These are phyloP conservation scores for Cryptotis parvus DNA, from an alignment of 2,113 vertebrate genomes.

Conservation along the genomic window DNA sequence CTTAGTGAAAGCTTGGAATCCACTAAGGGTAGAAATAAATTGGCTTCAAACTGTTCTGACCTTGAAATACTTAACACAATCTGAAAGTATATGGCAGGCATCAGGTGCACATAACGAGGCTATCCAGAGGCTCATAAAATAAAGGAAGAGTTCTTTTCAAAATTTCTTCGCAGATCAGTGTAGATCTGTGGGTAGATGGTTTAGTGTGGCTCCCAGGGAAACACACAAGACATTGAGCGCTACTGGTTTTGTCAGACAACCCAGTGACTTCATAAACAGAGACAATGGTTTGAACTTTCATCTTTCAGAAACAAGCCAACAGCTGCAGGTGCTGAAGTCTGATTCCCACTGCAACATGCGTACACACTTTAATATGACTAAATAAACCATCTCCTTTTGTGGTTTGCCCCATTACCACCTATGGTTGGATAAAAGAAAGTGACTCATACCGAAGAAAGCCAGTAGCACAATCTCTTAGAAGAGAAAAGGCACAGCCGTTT, in stretches of 20 bases:
- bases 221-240: neutral
- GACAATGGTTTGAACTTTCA: slow-evolving; percentile 11
- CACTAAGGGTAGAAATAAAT: slow-evolving; percentile 81
- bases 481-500: neutral
- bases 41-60: slow-evolving; percentile 81
- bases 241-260: neutral
- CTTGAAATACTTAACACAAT: slow-evolving; percentile 81
- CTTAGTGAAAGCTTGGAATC: slow-evolving; percentile 82
- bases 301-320: slow-evolving; percentile 47
- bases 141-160: slow-evolving; percentile 57
- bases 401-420: neutral
- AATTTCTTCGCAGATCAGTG: slow-evolving; percentile 45
- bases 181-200: slow-evolving; percentile 18
- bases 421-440: neutral
- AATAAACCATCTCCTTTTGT: slow-evolving; percentile 4
- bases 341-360: neutral
- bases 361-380: neutral
- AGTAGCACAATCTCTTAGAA: neutral
- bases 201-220: neutral
- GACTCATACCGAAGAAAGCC: neutral
- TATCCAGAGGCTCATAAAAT: slow-evolving; percentile 68
- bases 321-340: neutral
- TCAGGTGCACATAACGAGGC: slow-evolving; percentile 65
- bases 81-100: slow-evolving; percentile 69
- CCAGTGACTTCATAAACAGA: slow-evolving; percentile 48